These are phyloP conservation scores for Mythimna vitellina DNA, from an alignment of 2,888 invertebrate species.

Conservation along the genomic window DNA sequence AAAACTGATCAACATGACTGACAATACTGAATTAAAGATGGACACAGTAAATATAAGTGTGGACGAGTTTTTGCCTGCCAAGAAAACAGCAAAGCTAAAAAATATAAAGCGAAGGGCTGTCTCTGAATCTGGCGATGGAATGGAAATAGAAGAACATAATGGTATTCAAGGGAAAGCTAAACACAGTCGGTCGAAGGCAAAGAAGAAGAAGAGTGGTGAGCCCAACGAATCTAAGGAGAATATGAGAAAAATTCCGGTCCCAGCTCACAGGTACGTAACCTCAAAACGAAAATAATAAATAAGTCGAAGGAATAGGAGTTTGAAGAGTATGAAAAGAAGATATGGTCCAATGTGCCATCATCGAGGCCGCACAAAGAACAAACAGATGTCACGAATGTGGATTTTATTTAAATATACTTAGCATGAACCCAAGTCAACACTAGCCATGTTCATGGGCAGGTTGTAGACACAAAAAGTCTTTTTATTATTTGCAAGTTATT, in stretches of 20 bases:
- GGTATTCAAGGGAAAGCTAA: slow-evolving; percentile 89
- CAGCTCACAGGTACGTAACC: slow-evolving; percentile 93
- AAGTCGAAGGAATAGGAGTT: background rate
- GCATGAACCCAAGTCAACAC: no score
- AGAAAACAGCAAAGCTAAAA: slow-evolving; percentile 84
- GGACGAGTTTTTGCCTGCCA: slow-evolving; percentile 88
- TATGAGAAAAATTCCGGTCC: slow-evolving; percentile 96
- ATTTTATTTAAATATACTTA: background rate
- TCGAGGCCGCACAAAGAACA: no score
- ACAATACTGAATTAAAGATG: slow-evolving; percentile 71
- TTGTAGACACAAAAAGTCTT: background rate
- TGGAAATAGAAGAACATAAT: slow-evolving; percentile 93
- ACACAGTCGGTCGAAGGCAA: slow-evolving; percentile 82
- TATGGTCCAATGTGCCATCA: no score
- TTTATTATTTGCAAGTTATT: background rate
- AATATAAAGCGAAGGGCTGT: slow-evolving; percentile 89
- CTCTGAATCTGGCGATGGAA: slow-evolving; percentile 88
- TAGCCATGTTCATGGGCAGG: no score
- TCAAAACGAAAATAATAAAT: slow-evolving; percentile 55
- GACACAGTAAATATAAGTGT: slow-evolving; percentile 88
- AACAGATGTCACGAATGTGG: no score
- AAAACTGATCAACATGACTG: slow-evolving; percentile 38
- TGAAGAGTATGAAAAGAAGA: no score
- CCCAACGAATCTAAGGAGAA: slow-evolving; percentile 90
- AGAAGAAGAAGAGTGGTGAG: slow-evolving; percentile 83